Evolutionary conservation across 2,797 vertebrate species (phyloP).

Genomic region (Pangasius djambal): DNA sequence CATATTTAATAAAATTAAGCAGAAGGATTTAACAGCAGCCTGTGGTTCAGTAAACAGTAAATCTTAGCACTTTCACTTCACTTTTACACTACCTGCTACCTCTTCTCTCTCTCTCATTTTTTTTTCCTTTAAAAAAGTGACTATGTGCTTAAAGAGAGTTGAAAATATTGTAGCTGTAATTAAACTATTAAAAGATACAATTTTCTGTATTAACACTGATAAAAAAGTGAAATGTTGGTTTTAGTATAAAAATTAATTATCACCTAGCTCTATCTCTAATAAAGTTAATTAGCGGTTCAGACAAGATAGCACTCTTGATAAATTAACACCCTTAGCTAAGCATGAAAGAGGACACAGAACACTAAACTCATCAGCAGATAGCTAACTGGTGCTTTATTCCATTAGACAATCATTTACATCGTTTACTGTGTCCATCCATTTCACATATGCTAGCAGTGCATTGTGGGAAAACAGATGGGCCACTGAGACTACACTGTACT

Average conservation of each 20-base stretch:
- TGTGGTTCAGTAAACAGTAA: not conserved
- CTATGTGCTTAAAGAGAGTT: no score
- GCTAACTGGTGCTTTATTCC: not conserved
- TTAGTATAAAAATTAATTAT: not conserved
- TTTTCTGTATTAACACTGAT: not conserved
- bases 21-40: not conserved
- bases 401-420: not conserved
- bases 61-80: not conserved
- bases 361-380: not conserved
- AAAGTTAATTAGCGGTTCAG: not conserved
- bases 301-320: not conserved
- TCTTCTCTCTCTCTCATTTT: no score
- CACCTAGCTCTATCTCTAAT: not conserved
- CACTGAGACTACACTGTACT: not conserved
- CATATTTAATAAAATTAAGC: constrained; percentile 22
- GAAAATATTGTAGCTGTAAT: not conserved
- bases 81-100: not conserved
- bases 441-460: not conserved
- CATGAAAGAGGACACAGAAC: not conserved
- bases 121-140: not conserved
- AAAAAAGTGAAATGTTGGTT: not conserved
- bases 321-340: constrained; percentile 7
- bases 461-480: not conserved
- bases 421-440: not conserved
- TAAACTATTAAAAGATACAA: not conserved